phyloP scores from a whole-genome alignment of 2,888 invertebrate species.

The Notodonta dromedarius region DNA sequence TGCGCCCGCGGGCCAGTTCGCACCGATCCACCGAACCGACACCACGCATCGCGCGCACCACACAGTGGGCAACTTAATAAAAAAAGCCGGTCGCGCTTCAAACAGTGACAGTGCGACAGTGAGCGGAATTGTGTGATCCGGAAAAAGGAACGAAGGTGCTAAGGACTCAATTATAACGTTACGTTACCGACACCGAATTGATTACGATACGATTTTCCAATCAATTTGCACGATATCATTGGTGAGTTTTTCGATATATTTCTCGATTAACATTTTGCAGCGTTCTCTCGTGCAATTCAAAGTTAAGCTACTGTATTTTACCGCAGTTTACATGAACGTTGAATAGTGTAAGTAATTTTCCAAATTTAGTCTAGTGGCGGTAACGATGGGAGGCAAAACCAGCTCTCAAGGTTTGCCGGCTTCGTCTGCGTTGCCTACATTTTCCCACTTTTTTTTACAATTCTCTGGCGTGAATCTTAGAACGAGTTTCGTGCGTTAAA shows the following conservation, averaged over 20 bases:
- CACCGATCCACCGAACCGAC: constrained; percentile 63
- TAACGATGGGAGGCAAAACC: constrained; percentile 42
- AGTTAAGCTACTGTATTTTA: constrained; percentile 6
- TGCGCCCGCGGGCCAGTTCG: constrained; percentile 60
- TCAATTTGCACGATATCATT: constrained; percentile 64
- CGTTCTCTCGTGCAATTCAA: not conserved
- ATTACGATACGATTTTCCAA: constrained; percentile 51
- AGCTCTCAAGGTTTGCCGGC: constrained; percentile 47
- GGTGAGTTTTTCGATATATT: constrained; percentile 50
- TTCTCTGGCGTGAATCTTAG: constrained; percentile 29
- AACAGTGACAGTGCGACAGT: constrained; percentile 77
- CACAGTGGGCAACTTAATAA: constrained; percentile 61
- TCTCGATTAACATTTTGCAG: not conserved
- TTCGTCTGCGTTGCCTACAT: constrained; percentile 27
- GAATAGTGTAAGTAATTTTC: constrained; percentile 26
- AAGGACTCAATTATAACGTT: constrained; percentile 56
- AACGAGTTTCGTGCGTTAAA: constrained; percentile 28
- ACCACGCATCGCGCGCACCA: constrained; percentile 57
- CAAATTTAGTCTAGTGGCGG: constrained; percentile 27
- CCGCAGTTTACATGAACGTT: constrained; percentile 19
- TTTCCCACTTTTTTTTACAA: constrained; percentile 36
- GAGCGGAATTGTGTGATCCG: constrained; percentile 67
- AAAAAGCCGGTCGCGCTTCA: constrained; percentile 67
- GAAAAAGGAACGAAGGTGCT: constrained; percentile 36
- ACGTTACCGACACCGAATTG: constrained; percentile 53